Evolutionary conservation across 2,888 invertebrate species (phyloP).

Genomic region (Plagiodera versicolora): DNA sequence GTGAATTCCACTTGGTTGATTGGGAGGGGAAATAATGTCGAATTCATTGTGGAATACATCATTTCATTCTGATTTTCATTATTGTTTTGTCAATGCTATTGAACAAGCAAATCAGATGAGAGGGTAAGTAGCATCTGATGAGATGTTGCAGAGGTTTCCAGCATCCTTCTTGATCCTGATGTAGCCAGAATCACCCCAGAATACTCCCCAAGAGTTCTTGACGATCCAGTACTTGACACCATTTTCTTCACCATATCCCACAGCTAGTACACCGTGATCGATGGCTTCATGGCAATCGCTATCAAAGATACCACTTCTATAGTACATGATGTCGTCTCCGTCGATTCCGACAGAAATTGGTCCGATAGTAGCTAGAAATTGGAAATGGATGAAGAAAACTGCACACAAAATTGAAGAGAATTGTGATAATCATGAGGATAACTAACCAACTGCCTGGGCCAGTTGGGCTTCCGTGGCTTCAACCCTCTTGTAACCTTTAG

Average conservation of each 20-base stretch:
- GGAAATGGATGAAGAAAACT: background rate
- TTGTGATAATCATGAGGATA: background rate
- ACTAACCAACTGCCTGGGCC: slow-evolving; percentile 10
- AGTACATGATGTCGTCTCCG: background rate
- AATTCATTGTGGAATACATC: no score
- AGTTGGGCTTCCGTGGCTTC: background rate
- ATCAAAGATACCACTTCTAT: slow-evolving; percentile 10
- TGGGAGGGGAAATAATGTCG: no score
- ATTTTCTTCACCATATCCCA: slow-evolving; percentile 3
- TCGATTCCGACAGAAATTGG: slow-evolving; percentile 13
- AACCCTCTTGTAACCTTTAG: background rate
- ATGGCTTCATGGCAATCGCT: background rate
- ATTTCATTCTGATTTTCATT: no score
- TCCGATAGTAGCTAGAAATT: slow-evolving; percentile 6
- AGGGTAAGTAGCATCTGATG: background rate
- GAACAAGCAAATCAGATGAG: background rate
- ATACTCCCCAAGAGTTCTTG: slow-evolving; percentile 7
- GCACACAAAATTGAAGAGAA: no score
- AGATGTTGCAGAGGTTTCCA: slow-evolving; percentile 82
- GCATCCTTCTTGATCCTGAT: slow-evolving; percentile 81
- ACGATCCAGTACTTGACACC: slow-evolving; percentile 6
- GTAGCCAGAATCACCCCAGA: slow-evolving; percentile 66
- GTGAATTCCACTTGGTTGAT: no score
- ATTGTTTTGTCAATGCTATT: no score
- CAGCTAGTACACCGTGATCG: background rate